These are phyloP conservation scores for Bradypus variegatus DNA, from an alignment of 2,797 vertebrate genomes.

Conservation along the genomic window DNA sequence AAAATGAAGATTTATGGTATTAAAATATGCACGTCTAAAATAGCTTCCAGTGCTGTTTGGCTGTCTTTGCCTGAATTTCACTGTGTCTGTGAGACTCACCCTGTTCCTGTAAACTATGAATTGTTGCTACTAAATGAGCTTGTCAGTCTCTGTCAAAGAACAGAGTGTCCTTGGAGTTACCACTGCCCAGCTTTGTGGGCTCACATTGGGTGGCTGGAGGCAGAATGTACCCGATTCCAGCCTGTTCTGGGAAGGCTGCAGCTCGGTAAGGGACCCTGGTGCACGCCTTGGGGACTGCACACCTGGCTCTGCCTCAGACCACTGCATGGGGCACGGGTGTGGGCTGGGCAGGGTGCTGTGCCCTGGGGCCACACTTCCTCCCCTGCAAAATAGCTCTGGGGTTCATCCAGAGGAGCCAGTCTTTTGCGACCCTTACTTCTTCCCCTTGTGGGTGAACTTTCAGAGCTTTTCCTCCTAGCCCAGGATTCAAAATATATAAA, in stretches of 20 bases:
- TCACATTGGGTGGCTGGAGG: not conserved
- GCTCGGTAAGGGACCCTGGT: not conserved
- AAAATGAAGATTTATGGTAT: slow-evolving; percentile 41
- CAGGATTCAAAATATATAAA: not conserved
- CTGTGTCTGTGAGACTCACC: slow-evolving; percentile 65
- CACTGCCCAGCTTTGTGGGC: not conserved
- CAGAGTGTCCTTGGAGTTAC: slow-evolving; percentile 41
- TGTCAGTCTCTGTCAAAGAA: slow-evolving; percentile 45
- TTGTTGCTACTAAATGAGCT: slow-evolving; percentile 41
- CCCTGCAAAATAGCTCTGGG: not conserved
- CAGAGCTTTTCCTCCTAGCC: not conserved
- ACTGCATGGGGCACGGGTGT: not conserved
- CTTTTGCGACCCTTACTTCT: not conserved
- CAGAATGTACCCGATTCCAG: not conserved
- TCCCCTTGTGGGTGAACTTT: not conserved
- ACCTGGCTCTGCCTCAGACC: not conserved
- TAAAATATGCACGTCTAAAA: slow-evolving; percentile 51
- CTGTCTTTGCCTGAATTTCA: slow-evolving; percentile 59
- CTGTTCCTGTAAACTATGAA: slow-evolving; percentile 59
- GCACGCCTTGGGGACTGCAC: not conserved
- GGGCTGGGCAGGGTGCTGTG: not conserved
- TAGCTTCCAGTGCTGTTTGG: slow-evolving; percentile 48
- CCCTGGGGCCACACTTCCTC: not conserved
- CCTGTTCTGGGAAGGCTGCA: not conserved
- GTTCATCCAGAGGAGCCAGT: not conserved